Evolutionary conservation across 2,797 vertebrate species (phyloP), one percentile per base, ranked within the genome.

Genomic region (Enteromius mattozi): DNA sequence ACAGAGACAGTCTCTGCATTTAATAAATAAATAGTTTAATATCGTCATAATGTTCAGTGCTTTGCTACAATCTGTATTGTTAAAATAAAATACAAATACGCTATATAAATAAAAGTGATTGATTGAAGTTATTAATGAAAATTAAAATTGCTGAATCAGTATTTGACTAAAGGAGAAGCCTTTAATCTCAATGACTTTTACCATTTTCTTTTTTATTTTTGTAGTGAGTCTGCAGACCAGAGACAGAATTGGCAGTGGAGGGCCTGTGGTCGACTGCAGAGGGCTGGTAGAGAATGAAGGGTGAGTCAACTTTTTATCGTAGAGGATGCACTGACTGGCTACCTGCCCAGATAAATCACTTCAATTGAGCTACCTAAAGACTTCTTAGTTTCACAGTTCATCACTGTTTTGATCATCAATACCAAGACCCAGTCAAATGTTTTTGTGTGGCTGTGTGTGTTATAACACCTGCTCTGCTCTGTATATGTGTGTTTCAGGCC

Each of bases 171-270:
- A 24, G 0, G 1, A 49, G 19, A 10, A 0, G n/a, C 30, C 14
- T 65, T 65, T 3, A 3, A 33, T 17, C 6, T 65, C 17, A 33
- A 7, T 35, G 9, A 61, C 68, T 61, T 68, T 76, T 68, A 45
- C 37, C 21, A 7, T 85, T 78, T 51, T 68, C 12, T 75, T 61
- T 9, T 78, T 80, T 7, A 27, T 77, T 79, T 47, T 47, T 83
- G 21, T 89, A 99, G 98, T 99, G 92, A 99, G 98, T 91, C 94
- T 99, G 92, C 98, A 99, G 94, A 99, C 98, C 6, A 95, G 98
- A 91, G 98, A 99, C 92, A 95, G 98, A 85, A 97, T 98, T 85
- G 98, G 98, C 90, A 96, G 96, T 4, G 97, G 97, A 68, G 98
- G 98, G 12, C 96, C 98, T 0, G 98, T 99, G 88, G 98, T 99